Evolutionary conservation across 2,797 vertebrate genomes (phyloP), one percentile per base, ranked within the genome.

Genomic region (Lagothrix lagotricha): DNA sequence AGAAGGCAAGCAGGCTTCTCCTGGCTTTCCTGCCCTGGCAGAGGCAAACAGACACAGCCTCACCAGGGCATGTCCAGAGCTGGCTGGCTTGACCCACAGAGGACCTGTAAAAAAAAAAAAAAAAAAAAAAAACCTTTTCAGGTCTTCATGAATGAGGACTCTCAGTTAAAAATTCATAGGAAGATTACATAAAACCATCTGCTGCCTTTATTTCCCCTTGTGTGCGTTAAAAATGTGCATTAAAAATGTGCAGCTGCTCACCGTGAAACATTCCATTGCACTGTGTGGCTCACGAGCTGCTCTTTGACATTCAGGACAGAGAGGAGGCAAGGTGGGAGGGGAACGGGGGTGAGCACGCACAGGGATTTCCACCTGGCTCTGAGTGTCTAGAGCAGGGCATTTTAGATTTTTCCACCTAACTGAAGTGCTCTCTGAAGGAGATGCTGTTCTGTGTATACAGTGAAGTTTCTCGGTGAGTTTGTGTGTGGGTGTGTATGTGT

Each of bases 171-270:
- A 98, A 98, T 98, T 98, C 97, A 98, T 97, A 94, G 97, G 96
- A 97, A 97, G 97, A 98, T 98, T 98, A 97, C 98, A 98, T 98
- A 98, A 98, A 98, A 98, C 97, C 98, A 98, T 98, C 98, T 98
- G 98, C 98, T 98, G 97, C 90, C 97, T 98, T 98, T 98, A 97
- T 98, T 98, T 98, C 97, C 79, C 97, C 94, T 82, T 57, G 95
- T 96, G 97, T 98, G 94, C 98, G 97, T 98, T 98, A 98, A 98
- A 98, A 98, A 97, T 97, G 91, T 96, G 97, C 97, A 98, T 98
- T 98, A 98, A 98, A 98, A 98, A 97, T 97, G 91, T 96, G 97
- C 97, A 98, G 97, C 97, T 98, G 98, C 97, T 98, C 91, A 50
- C 87, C 97, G 97, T 52, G 94, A 98, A 97, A 90, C 95, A 94